Percentiles rank a stretch among this genome's conserved stretches.
Evolutionary conservation across 1,140 invertebrate genomes (phyloP).

Genomic region (Heterodera carotae): DNA sequence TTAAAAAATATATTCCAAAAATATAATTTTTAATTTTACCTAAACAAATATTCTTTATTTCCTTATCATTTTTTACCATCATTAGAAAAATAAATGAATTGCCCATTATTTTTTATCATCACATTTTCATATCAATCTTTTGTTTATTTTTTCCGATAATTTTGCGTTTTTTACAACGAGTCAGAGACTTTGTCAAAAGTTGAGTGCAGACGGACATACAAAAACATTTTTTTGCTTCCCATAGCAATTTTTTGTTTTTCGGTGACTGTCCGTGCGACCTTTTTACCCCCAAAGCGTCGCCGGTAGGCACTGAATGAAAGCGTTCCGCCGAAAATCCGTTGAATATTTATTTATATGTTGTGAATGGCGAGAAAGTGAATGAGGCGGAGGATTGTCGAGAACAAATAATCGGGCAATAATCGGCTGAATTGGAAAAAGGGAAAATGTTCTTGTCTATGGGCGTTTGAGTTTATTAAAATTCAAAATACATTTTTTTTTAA

Average conservation of each 20-base stretch:
- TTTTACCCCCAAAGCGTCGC: not conserved
- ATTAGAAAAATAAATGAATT: not conserved
- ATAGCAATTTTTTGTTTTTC: not conserved
- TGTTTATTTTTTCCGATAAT: not conserved
- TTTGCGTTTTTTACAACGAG: not conserved
- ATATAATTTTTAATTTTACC: no score
- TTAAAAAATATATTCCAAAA: no score
- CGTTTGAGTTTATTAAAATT: no score
- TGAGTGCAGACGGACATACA: not conserved
- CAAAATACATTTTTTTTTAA: no score
- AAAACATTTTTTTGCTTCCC: not conserved
- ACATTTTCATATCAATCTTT: no score
- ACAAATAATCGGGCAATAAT: not conserved
- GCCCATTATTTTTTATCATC: not conserved
- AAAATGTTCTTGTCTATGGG: not conserved
- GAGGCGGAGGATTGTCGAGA: not conserved
- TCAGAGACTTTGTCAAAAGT: not conserved
- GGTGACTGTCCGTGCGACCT: not conserved
- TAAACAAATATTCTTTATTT: no score
- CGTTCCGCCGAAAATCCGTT: constrained; percentile 1
- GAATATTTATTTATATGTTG: not conserved
- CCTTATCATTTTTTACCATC: not conserved
- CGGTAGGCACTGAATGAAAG: not conserved
- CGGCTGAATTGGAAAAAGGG: not conserved
- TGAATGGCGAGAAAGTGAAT: not conserved